Conservation (phyloP, 2,888 invertebrate genomes). For the Elmis aenea region DNA sequence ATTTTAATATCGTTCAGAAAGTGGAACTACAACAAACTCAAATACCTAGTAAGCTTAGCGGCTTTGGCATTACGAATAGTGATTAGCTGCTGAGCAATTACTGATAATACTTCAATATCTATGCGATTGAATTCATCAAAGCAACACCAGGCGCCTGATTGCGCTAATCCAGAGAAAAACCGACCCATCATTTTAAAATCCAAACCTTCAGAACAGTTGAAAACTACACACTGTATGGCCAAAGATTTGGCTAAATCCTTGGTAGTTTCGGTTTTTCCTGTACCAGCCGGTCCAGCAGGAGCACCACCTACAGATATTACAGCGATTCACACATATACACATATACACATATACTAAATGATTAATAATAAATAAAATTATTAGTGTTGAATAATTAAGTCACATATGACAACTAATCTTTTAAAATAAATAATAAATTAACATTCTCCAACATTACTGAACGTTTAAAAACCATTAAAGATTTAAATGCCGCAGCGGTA, state of each 20-base stretch:
- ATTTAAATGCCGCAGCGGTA: too few species aligned
- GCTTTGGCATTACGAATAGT: conserved; percentile 84
- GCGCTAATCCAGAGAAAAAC: conserved; percentile 84
- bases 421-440: too few species aligned
- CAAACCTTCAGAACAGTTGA: conserved; percentile 81
- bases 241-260: conserved; percentile 84
- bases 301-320: conserved; percentile 61
- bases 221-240: conserved; percentile 86
- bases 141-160: conserved; percentile 89
- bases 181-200: conserved; percentile 83
- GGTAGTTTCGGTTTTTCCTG: conserved; percentile 88
- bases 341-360: too few species aligned
- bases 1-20: background rate
- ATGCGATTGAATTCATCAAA: conserved; percentile 91
- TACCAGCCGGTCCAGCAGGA: conserved; percentile 83
- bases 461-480: too few species aligned
- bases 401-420: too few species aligned
- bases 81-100: conserved; percentile 84
- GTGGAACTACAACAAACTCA: background rate
- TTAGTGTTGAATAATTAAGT: too few species aligned
- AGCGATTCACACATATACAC: background rate
- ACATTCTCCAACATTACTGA: too few species aligned
- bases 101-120: conserved; percentile 84
- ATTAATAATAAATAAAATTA: too few species aligned
- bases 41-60: conserved; percentile 53